Base-by-base conservation (phyloP, 2,888 invertebrate genomes). In the Thymelicus lineola region DNA sequence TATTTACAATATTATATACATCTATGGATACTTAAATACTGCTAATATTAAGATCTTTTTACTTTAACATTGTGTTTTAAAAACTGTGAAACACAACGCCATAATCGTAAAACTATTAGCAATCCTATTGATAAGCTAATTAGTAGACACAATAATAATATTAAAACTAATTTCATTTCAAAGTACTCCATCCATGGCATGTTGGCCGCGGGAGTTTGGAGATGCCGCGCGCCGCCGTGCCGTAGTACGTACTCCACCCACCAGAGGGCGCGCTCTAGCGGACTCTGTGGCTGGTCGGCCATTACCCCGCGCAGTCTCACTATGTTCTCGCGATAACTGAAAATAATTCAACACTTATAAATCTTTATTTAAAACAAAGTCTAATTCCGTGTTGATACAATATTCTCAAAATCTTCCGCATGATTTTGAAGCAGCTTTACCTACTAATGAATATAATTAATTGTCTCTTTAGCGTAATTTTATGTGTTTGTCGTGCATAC, bases 211-310 rank as follows among this genome's bases (percentile, higher is more conserved):
- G 76, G 65, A 6, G 77, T 38, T 4, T 73, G 73, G 10, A 79
- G 68, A 59, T 80, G 77, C 7, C 50, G 15, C 0, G 73, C 76
- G 0, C 79, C 79, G 0, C 74, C 73, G 55, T 76, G 74, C 4
- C 78, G 46, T 17, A 80, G 62, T 2, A 77, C 67, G n/a, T 79
- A 70, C 15, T 78, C 77, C 7, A 75, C 77, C 79, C 79, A 80
- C 80, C 77, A 78, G 2, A 78, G 71, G 5, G 77, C 78, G n/a
- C 75, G 64, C 28, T 77, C 74, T 15, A 79, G 55, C 0, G 76
- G 71, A 12, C 63, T 59, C 14, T 75, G 70, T 2, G 75, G 75
- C 38, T 77, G 76, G 28, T 79, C 79, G 9, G 61, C 60, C 55
- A 77, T 75, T 10, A 74, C 38, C 9, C 45, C 38, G 10, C 76